Evolutionary conservation across 2,888 invertebrate genomes (phyloP).

Genomic region (Metalampra italica): DNA sequence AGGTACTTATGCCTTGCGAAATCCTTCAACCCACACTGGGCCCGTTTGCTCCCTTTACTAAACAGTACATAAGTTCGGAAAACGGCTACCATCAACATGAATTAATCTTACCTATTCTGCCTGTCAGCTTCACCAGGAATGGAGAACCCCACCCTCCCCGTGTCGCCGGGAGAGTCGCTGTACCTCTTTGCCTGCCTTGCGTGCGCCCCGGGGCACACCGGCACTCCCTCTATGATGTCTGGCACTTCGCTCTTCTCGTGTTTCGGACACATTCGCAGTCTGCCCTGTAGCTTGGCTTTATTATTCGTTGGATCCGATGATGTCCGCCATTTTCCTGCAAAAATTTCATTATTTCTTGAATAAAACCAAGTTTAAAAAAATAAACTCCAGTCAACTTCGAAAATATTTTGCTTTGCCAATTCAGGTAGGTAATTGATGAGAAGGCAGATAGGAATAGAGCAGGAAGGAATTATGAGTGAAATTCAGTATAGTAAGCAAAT

Average conservation of each 20-base stretch:
- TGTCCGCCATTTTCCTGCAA: slow-evolving; percentile 59
- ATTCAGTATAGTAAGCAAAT: too few species aligned
- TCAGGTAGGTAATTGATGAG: too few species aligned
- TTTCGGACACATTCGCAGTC: slow-evolving; percentile 60
- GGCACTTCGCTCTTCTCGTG: slow-evolving; percentile 72
- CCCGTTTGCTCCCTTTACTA: too few species aligned
- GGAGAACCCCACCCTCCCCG: slow-evolving; percentile 54
- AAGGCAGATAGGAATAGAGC: too few species aligned
- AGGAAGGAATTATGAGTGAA: too few species aligned
- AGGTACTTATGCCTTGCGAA: too few species aligned
- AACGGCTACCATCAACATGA: too few species aligned
- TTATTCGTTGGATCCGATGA: slow-evolving; percentile 58
- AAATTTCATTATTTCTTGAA: slow-evolving; percentile 1
- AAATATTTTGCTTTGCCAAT: too few species aligned
- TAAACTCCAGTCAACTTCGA: too few species aligned
- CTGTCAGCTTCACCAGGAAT: slow-evolving; percentile 53
- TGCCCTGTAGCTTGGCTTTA: slow-evolving; percentile 52
- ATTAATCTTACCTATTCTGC: slow-evolving; percentile 48
- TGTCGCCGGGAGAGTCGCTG: slow-evolving; percentile 32
- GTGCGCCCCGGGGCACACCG: slow-evolving; percentile 64
- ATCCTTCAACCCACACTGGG: too few species aligned
- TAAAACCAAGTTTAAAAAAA: too few species aligned
- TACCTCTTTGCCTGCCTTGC: slow-evolving; percentile 44
- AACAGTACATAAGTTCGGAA: not conserved
- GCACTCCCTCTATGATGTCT: slow-evolving; percentile 74